Evolutionary conservation across 2,888 invertebrate genomes (phyloP).

Genomic region (Neria commutata): DNA sequence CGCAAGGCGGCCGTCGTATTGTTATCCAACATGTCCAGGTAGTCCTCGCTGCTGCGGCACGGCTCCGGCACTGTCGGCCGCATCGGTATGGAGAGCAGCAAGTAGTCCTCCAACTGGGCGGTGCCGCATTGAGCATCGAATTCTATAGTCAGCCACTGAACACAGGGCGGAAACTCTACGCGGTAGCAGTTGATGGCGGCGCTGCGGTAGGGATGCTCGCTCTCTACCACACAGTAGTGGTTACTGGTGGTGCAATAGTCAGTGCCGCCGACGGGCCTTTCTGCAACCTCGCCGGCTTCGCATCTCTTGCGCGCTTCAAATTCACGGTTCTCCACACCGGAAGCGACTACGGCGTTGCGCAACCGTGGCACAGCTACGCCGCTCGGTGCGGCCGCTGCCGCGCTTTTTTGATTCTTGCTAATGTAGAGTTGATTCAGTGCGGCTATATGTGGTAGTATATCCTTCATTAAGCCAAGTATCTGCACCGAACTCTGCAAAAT

Average conservation of each 20-base stretch:
- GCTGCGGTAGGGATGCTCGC: constrained; percentile 95
- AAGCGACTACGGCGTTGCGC: constrained; percentile 17
- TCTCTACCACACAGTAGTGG: constrained; percentile 91
- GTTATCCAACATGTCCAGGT: constrained; percentile 56
- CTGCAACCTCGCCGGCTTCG: constrained; percentile 6
- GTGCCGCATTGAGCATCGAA: constrained; percentile 93
- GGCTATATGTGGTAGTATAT: constrained; percentile 86
- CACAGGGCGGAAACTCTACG: constrained; percentile 85
- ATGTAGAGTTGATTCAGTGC: constrained; percentile 75
- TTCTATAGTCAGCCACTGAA: constrained; percentile 92
- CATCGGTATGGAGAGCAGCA: constrained; percentile 74
- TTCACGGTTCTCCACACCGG: constrained; percentile 24
- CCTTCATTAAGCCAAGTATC: constrained; percentile 83
- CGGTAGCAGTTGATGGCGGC: constrained; percentile 82
- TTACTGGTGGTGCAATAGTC: constrained; percentile 73
- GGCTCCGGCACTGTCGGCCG: constrained; percentile 38
- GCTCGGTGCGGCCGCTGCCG: constrained; percentile 38
- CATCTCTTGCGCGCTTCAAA: constrained; percentile 17
- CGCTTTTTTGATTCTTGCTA: constrained; percentile 50
- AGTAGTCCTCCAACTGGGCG: constrained; percentile 89
- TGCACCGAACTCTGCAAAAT: constrained; percentile 79
- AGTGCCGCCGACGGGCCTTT: constrained; percentile 21
- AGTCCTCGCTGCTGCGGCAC: constrained; percentile 47
- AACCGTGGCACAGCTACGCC: constrained; percentile 4
- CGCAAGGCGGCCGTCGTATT: constrained; percentile 47